phyloP scores from a whole-genome alignment of 2,888 invertebrate species.

The Ichneumon xanthorius region DNA sequence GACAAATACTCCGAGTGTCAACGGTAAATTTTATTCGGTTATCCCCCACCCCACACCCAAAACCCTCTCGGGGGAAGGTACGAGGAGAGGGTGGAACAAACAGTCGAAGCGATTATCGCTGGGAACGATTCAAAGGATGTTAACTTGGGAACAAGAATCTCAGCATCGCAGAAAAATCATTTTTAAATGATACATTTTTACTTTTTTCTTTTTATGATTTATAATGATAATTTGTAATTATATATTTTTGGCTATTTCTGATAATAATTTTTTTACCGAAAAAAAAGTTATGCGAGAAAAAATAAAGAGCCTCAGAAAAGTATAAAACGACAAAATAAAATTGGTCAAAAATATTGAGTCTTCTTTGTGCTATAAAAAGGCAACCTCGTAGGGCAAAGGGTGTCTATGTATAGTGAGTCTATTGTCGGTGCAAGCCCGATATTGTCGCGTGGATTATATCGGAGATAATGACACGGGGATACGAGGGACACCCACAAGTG shows the following conservation, averaged over 20 bases:
- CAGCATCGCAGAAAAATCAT: too few species aligned
- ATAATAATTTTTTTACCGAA: too few species aligned
- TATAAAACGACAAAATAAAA: too few species aligned
- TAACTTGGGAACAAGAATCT: background rate
- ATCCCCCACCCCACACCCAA: background rate
- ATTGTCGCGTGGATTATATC: slow-evolving; percentile 48
- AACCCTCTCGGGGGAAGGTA: background rate
- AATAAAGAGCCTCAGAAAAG: too few species aligned
- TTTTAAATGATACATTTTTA: too few species aligned
- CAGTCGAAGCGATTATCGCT: background rate
- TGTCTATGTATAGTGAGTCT: slow-evolving; percentile 16
- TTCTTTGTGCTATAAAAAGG: slow-evolving; percentile 18
- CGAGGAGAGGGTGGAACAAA: background rate
- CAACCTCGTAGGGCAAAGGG: slow-evolving; percentile 28
- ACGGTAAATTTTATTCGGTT: slow-evolving; percentile 36
- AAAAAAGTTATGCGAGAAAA: too few species aligned
- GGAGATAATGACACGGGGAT: slow-evolving; percentile 40
- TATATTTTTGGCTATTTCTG: too few species aligned
- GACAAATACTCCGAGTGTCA: slow-evolving; percentile 6
- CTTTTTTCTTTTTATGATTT: too few species aligned
- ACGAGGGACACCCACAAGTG: slow-evolving; percentile 41
- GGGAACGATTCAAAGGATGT: too few species aligned
- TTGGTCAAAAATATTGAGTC: background rate
- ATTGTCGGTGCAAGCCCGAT: slow-evolving; percentile 38
- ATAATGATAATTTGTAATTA: too few species aligned